Evolutionary conservation across 2,797 vertebrate species (phyloP).

Genomic region (Alectoris magna): DNA sequence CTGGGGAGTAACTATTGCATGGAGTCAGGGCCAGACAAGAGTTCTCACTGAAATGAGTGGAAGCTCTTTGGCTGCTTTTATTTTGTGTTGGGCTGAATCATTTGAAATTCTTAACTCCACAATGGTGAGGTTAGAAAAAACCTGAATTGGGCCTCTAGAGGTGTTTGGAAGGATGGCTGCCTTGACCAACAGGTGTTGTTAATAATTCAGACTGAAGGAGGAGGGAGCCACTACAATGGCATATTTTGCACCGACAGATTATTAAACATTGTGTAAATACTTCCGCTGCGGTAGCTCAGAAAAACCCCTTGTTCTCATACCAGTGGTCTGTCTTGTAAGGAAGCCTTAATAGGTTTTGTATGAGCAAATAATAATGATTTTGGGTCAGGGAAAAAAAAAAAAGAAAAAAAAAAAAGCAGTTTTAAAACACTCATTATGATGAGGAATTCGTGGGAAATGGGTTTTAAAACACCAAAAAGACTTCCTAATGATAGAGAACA

Average conservation of each 20-base stretch:
- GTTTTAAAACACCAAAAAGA: conserved; percentile 30
- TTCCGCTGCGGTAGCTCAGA: conserved; percentile 49
- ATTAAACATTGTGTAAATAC: conserved; percentile 36
- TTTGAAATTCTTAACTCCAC: conserved; percentile 44
- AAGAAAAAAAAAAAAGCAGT: not conserved
- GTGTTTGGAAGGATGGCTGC: not conserved
- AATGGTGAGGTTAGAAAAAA: conserved; percentile 26
- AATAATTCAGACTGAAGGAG: conserved; percentile 18
- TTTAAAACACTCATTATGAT: conserved; percentile 27
- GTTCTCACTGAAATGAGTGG: not conserved
- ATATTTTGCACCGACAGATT: conserved; percentile 14
- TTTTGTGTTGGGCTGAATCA: conserved; percentile 28
- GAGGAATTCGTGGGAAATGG: conserved; percentile 38
- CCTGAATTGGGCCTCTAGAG: conserved; percentile 18
- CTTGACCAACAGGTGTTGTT: conserved; percentile 24
- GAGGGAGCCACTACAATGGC: not conserved
- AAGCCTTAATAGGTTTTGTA: conserved; percentile 41
- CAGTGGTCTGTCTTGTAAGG: conserved; percentile 32
- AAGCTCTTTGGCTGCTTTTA: not conserved
- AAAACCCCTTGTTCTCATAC: not conserved
- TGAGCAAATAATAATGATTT: conserved; percentile 21
- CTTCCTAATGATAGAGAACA: conserved; percentile 25
- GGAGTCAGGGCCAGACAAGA: not conserved
- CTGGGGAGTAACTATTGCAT: conserved; percentile 43
- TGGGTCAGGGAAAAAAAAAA: not conserved